These are phyloP conservation scores for Calidris pygmaea DNA, from an alignment of 2,113 vertebrate genomes.

Conservation along the genomic window DNA sequence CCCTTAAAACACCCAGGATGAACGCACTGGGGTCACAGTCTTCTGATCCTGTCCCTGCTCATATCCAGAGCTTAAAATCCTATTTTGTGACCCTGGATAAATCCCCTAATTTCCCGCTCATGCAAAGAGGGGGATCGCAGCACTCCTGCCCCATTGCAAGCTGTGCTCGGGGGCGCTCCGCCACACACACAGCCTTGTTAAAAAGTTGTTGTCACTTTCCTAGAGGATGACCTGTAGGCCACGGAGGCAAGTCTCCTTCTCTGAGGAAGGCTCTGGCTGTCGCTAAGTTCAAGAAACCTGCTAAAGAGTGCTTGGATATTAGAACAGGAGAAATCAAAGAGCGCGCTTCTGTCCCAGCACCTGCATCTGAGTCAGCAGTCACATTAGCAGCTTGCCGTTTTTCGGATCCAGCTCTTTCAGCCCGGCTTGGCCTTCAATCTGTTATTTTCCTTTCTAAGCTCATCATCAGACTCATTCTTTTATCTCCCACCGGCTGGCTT, in stretches of 20 bases:
- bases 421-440: slow-evolving; percentile 16
- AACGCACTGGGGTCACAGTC: not conserved
- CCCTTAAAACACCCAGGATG: not conserved
- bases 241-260: accelerated
- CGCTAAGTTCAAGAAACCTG: not conserved
- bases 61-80: not conserved
- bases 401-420: not conserved
- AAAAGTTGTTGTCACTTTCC: not conserved
- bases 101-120: not conserved
- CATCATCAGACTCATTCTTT: not conserved
- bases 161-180: not conserved
- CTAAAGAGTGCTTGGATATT: not conserved
- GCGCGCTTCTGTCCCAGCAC: accelerated
- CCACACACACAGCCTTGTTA: not conserved
- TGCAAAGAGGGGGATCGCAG: not conserved
- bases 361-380: not conserved
- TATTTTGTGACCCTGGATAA: not conserved
- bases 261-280: not conserved
- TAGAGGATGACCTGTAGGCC: not conserved
- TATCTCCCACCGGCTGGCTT: slow-evolving; percentile 12
- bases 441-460: slow-evolving; percentile 37
- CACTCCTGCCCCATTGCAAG: not conserved
- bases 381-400: not conserved
- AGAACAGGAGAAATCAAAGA: not conserved
- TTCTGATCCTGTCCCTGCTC: not conserved